Evolutionary conservation across 2,797 vertebrate genomes (phyloP), one percentile per base, ranked within the genome.

Genomic region (Sebastes hubbsi): DNA sequence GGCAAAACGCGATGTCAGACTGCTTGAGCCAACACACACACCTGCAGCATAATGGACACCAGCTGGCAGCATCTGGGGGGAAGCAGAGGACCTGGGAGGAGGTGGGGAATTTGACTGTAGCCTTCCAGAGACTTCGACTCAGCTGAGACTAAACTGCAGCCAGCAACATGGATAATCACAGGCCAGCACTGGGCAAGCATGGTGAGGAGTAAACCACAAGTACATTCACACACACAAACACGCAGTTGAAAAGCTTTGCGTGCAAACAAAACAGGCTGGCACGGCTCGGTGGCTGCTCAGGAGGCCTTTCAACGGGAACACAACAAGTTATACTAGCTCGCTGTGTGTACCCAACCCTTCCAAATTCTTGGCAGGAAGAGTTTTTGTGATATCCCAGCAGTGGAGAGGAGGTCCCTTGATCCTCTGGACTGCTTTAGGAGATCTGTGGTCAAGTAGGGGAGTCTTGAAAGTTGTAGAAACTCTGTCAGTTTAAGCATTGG

Each of bases 11-110:
- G 2, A 27, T 59, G 49, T 70, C 78, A 1, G 59, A 13, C 25
- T 34, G 69, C 42, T 29, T 27, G 69, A 81, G 67, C 83, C 72
- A 74, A 30, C 73, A 65, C 77, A 79, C 46, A 84, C 84, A 87
- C 88, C 83, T 88, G 80, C 83, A 85, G 71, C 78, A 65, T 88
- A 78, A 90, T 91, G 83, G 85, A 91, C 85, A 92, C 90, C 94
- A 95, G 94, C 94, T 94, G 91, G 92, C 89, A 89, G 80, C 89
- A 89, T 91, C 91, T 92, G 91, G 86, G 85, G 42, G 81, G 61
- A n/a, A 72, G 81, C 38, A 76, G 66, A 83, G 72, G 46, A 75
- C 75, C 80, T 78, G 18, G 9, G 30, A 54, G 30, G 59, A n/a
- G 2, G 13, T 14, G 5, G 5, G 9, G 27, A 70, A 62, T 71